Evolutionary conservation across 37 sponge, comb jelly and placozoan species (phyloP).

Genomic region (Halisarca cf. caerulea): DNA sequence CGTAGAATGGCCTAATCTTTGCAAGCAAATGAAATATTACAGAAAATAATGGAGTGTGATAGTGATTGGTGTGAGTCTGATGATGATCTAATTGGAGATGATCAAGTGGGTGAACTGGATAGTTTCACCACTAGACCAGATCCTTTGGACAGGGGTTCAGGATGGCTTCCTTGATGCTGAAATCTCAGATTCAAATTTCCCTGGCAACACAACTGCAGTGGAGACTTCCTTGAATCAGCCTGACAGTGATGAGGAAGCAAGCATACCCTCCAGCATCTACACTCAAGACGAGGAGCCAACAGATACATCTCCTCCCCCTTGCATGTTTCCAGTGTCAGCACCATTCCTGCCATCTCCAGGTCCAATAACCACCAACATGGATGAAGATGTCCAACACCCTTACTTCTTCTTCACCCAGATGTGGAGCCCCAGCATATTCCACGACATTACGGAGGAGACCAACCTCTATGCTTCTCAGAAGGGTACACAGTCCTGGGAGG

Average conservation of each 20-base stretch:
- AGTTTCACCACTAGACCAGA: background rate
- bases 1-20: too few species aligned
- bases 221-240: too few species aligned
- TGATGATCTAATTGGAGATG: background rate
- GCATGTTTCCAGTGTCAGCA: background rate
- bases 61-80: background rate
- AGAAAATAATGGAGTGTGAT: constrained; percentile 10
- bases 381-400: background rate
- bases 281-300: background rate
- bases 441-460: background rate
- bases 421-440: background rate
- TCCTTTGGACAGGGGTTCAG: background rate
- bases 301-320: background rate
- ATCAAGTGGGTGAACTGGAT: background rate
- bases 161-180: too few species aligned
- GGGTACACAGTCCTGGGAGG: background rate
- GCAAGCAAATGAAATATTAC: background rate
- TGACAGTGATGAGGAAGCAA: too few species aligned
- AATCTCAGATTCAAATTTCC: too few species aligned
- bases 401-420: background rate
- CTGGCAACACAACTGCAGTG: too few species aligned
- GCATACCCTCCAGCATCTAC: too few species aligned
- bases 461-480: background rate
- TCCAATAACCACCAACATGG: too few species aligned
- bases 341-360: too few species aligned